phyloP scores from a whole-genome alignment of 2,888 invertebrate species.

The Epinotia bilunana region DNA sequence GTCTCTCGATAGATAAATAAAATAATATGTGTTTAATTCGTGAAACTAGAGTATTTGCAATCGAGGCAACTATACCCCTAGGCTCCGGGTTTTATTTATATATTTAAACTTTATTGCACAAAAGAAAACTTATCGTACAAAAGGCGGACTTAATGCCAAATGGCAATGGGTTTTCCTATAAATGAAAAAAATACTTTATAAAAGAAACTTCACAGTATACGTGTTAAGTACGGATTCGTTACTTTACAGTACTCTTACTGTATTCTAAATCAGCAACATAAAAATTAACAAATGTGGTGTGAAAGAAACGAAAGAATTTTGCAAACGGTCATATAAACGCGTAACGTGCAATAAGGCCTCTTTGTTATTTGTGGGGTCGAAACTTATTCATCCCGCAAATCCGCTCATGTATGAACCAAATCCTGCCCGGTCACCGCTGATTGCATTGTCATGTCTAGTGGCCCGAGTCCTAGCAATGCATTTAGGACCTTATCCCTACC shows the following conservation, averaged over 20 bases:
- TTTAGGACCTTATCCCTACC: slow-evolving; percentile 50
- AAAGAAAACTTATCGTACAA: too few relatives aligned
- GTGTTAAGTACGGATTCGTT: neutral
- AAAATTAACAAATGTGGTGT: neutral
- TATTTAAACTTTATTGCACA: too few relatives aligned
- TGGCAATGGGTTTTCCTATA: too few relatives aligned
- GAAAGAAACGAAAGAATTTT: slow-evolving; percentile 69
- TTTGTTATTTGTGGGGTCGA: slow-evolving; percentile 83
- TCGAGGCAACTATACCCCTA: too few relatives aligned
- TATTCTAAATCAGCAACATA: neutral
- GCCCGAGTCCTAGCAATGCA: slow-evolving; percentile 52
- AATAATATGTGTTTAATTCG: too few relatives aligned
- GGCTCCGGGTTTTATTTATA: too few relatives aligned
- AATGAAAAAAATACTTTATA: too few relatives aligned
- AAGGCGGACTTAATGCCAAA: too few relatives aligned
- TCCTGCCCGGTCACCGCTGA: slow-evolving; percentile 84
- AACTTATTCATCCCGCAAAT: slow-evolving; percentile 84
- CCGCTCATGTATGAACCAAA: slow-evolving; percentile 84
- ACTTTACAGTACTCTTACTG: neutral
- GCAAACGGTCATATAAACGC: slow-evolving; percentile 78
- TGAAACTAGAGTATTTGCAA: too few relatives aligned
- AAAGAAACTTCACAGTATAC: too few relatives aligned
- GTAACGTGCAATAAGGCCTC: slow-evolving; percentile 76
- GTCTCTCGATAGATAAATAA: too few relatives aligned
- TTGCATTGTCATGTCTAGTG: slow-evolving; percentile 83